phyloP scores from a whole-genome alignment of 2,888 invertebrate species.

The Acronicta psi region DNA sequence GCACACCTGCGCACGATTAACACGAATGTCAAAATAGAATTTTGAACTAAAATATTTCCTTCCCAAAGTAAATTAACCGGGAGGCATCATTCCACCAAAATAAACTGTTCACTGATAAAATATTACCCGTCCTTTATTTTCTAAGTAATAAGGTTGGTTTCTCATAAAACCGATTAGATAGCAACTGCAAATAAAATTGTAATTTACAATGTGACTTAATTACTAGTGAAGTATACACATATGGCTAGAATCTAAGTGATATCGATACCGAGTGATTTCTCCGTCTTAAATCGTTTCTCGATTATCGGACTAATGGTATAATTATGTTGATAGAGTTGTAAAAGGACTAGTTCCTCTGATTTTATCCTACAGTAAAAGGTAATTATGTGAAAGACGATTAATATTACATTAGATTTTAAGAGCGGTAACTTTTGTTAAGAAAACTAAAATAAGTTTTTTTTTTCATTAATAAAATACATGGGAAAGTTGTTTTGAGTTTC shows the following conservation, averaged over 20 bases:
- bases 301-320: slow-evolving; percentile 61
- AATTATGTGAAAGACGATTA: slow-evolving; percentile 40
- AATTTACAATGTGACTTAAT: slow-evolving; percentile 66
- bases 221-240: slow-evolving; percentile 70
- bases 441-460: slow-evolving; percentile 14
- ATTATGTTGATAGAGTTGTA: slow-evolving; percentile 60
- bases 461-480: slow-evolving; percentile 35
- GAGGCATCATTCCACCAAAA: slow-evolving; percentile 55
- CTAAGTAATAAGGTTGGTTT: neutral
- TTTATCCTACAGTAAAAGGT: slow-evolving; percentile 44
- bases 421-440: slow-evolving; percentile 19
- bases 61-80: slow-evolving; percentile 71
- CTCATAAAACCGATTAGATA: neutral
- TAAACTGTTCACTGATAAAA: slow-evolving; percentile 4
- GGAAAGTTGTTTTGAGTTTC: slow-evolving; percentile 6
- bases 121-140: slow-evolving; percentile 7
- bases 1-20: slow-evolving; percentile 84
- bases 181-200: slow-evolving; percentile 28
- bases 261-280: slow-evolving; percentile 58
- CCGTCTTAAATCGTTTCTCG: slow-evolving; percentile 33
- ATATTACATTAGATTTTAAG: slow-evolving; percentile 37
- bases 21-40: slow-evolving; percentile 86
- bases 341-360: slow-evolving; percentile 50
- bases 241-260: slow-evolving; percentile 54
- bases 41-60: slow-evolving; percentile 77